Percentiles rank a stretch among this genome's conserved stretches.
Evolutionary conservation across 2,113 vertebrate genomes (phyloP).

Genomic region (Cheilinus undulatus): DNA sequence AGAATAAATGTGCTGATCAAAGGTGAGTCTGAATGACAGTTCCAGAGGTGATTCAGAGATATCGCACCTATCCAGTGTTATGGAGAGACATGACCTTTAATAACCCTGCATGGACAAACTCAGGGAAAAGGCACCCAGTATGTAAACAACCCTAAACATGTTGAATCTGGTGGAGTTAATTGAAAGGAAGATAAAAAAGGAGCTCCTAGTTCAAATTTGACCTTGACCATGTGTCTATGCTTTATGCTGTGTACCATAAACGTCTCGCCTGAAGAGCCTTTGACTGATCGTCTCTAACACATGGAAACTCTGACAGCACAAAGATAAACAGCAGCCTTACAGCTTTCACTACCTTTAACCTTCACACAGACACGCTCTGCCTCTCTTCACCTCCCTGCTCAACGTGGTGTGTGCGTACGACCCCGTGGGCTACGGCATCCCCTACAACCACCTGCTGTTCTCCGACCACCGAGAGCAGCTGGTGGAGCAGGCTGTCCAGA

Average conservation of each 20-base stretch:
- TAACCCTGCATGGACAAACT: no score
- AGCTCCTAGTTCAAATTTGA: no score
- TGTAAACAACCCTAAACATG: no score
- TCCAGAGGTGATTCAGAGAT: no score
- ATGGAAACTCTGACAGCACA: background rate
- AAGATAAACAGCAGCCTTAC: background rate
- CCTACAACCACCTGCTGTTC: conserved; percentile 97
- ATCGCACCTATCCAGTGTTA: no score
- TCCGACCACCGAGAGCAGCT: conserved; percentile 92
- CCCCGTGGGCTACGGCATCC: conserved; percentile 94
- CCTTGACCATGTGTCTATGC: background rate
- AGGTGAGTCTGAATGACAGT: no score
- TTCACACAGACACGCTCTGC: conserved; percentile 90
- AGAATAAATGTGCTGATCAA: no score
- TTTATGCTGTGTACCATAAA: background rate
- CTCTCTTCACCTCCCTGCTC: conserved; percentile 96
- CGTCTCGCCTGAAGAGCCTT: background rate
- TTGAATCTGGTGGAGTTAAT: no score
- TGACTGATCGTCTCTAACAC: background rate
- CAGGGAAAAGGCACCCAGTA: no score
- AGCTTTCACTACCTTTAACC: background rate
- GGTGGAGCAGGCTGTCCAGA: conserved; percentile 94
- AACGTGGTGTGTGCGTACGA: conserved; percentile 97
- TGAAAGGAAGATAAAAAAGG: no score
- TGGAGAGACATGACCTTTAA: no score